Base-by-base conservation (phyloP, 2,113 vertebrate species). In the Saccopteryx bilineata region DNA sequence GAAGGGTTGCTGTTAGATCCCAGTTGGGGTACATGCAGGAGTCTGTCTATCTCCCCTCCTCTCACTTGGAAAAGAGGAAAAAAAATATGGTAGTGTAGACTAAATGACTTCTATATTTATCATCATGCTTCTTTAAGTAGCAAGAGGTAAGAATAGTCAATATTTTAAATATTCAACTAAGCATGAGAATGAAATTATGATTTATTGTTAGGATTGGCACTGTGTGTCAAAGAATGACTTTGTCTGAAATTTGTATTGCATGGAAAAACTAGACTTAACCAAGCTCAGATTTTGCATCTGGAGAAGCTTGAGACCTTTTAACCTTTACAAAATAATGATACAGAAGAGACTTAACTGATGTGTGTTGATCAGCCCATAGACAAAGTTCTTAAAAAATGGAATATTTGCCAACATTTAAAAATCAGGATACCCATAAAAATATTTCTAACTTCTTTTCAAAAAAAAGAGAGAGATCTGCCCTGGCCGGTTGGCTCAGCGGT, bases 371-470 rank as follows among this genome's bases (percentile, higher is more conserved):
- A 48, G 21, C 39, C 15, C 39, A 60, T 68, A 68, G 87, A 78
- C 33, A 78, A 78, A 52, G 3, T 61, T 86, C 84, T 82, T 92
- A 87, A 96, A 93, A 72, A 63, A 61, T 79, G 39, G 39, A 83
- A 87, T 93, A 91, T 95, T 33, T 93, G 48, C 88, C 66, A 96
- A 39, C 48, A 90, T 95, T 86, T 90, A 82, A 75, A 92, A 69
- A 68, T 89, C 31, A 68, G 68, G 46, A 92, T 46, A 96, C 19
- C 81, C 4, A 72, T 90, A 87, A 92, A 90, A 90, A 82, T 86
- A 71, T 76, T 96, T 92, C n/a, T 65, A 76, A 54, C 26, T 92
- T 94, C 39, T 85, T 10, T 65, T 54, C 24, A 92, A 81, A 71
- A 74, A 85, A 93, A 56, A 14, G 39, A 52, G 60, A 65, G 28